Evolutionary conservation across 2,113 vertebrate genomes (phyloP), one percentile per base, ranked within the genome.

Genomic region (Chauna torquata): DNA sequence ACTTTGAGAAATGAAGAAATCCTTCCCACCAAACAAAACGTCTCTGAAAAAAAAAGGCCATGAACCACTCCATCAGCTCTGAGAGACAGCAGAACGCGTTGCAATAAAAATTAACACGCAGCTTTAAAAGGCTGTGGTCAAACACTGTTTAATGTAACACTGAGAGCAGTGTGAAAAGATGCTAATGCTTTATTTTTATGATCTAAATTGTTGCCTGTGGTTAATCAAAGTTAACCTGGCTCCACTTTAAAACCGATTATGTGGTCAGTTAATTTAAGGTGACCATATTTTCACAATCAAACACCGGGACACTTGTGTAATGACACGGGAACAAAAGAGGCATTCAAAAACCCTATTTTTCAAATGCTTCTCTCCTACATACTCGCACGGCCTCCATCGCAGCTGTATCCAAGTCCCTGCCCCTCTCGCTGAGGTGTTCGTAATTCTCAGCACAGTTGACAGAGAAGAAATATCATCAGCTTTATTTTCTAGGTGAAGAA

Each of bases 121-220:
- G 70, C 59, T 95, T 88, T 90, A 88, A 94, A 94, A 94, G 66
- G 69, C 54, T 95, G 86, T 90, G 95, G 89, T 94, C 92, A 93
- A 85, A 72, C 2, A 1, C 58, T 75, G 47, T 54, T 91, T 92
- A 45, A 42, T 36, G 44, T 91, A 69, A 77, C 30, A 62, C 70
- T 45, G 68, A 66, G 66, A 87, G 62, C 12, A 91, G 75, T 4
- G 2, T 54, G 84, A 93, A 94, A 82, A 88, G 74, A 93, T 71
- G 36, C 68, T 82, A 59, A 90, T 90, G 75, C 62, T 93, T 93
- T 80, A 42, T 52, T 85, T 97, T 97, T 92, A 97, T 86, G 17
- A 89, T 86, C 78, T 82, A 55, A 94, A 75, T 66, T 85, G 86
- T 94, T 95, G 65, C 42, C 68, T 83, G 82, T 5, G 42, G 82